Evolutionary conservation across 2,888 invertebrate species (phyloP).

Genomic region (Holacanthella duospinosa): DNA sequence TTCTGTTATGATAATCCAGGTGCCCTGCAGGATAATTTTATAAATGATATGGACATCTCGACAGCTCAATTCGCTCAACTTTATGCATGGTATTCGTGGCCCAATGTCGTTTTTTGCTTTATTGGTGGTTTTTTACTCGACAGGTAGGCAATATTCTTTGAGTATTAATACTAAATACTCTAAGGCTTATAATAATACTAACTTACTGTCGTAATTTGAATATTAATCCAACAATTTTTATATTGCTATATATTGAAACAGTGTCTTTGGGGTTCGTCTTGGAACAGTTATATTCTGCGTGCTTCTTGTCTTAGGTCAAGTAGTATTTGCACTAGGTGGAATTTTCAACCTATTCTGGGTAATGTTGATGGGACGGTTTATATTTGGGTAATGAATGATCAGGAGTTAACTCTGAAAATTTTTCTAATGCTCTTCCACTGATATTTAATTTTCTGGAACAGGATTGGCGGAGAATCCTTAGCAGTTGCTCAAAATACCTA

Average conservation of each 20-base stretch:
- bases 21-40: slow-evolving; percentile 79
- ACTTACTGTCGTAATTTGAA: too few relatives aligned
- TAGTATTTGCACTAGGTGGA: slow-evolving; percentile 77
- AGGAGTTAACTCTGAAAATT: background rate
- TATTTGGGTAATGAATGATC: slow-evolving; percentile 70
- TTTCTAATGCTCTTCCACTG: background rate
- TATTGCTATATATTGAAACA: too few relatives aligned
- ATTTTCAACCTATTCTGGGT: slow-evolving; percentile 67
- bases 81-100: slow-evolving; percentile 95
- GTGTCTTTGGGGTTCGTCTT: slow-evolving; percentile 83
- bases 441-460: slow-evolving; percentile 39
- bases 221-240: too few relatives aligned
- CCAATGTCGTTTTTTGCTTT: slow-evolving; percentile 89
- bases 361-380: slow-evolving; percentile 83
- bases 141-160: slow-evolving; percentile 49
- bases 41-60: slow-evolving; percentile 63
- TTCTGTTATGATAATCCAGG: slow-evolving; percentile 97
- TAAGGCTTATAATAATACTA: too few relatives aligned
- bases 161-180: too few relatives aligned
- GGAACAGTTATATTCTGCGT: slow-evolving; percentile 85
- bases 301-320: slow-evolving; percentile 75
- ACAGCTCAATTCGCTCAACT: slow-evolving; percentile 75
- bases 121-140: slow-evolving; percentile 93
- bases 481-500: slow-evolving; percentile 96
- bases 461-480: slow-evolving; percentile 89